A percentile compares a stretch with the other conserved stretches of the same genome.
Evolutionary conservation across 2,888 invertebrate genomes (phyloP).

Genomic region (Hololepta plana): DNA sequence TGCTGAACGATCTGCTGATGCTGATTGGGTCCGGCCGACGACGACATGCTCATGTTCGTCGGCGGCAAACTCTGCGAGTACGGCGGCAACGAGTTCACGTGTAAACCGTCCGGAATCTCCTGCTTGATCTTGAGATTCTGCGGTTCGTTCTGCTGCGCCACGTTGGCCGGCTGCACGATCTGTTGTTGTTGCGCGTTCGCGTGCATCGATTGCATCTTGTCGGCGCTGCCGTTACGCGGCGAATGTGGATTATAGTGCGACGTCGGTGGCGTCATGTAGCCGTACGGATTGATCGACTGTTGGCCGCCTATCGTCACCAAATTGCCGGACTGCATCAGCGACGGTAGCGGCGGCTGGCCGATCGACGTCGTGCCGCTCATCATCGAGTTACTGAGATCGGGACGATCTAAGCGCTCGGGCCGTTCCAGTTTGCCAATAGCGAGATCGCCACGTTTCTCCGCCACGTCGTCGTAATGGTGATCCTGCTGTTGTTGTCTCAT

Average conservation of each 20-base stretch:
- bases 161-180: slow-evolving; percentile 9
- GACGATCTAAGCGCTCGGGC: slow-evolving; percentile 18
- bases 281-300: slow-evolving; percentile 37
- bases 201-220: slow-evolving; percentile 1
- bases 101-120: slow-evolving; percentile 17
- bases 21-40: slow-evolving; percentile 2
- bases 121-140: slow-evolving; percentile 58
- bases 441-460: slow-evolving; percentile 6
- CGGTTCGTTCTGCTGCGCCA: slow-evolving; percentile 35
- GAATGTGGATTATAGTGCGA: slow-evolving; percentile 18
- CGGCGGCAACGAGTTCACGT: slow-evolving; percentile 2
- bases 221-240: slow-evolving; percentile 14
- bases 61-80: slow-evolving; percentile 4
- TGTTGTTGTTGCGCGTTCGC: slow-evolving; percentile 6
- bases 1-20: slow-evolving; percentile 4
- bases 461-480: slow-evolving; percentile 3
- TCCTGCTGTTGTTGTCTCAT: slow-evolving; percentile 12
- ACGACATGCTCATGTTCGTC: slow-evolving; percentile 3
- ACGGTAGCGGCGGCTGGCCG: slow-evolving; percentile 34
- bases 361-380: slow-evolving; percentile 12
- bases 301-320: slow-evolving; percentile 39
- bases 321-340: slow-evolving; percentile 34
- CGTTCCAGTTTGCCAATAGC: slow-evolving; percentile 17
- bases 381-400: slow-evolving; percentile 13
- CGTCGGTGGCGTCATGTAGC: slow-evolving; percentile 45